Percentiles rank a stretch among this genome's conserved stretches.
These are phyloP conservation scores for Halocynthia roretzi DNA, from an alignment of 23 tunicate genomes.

Conservation along the genomic window DNA sequence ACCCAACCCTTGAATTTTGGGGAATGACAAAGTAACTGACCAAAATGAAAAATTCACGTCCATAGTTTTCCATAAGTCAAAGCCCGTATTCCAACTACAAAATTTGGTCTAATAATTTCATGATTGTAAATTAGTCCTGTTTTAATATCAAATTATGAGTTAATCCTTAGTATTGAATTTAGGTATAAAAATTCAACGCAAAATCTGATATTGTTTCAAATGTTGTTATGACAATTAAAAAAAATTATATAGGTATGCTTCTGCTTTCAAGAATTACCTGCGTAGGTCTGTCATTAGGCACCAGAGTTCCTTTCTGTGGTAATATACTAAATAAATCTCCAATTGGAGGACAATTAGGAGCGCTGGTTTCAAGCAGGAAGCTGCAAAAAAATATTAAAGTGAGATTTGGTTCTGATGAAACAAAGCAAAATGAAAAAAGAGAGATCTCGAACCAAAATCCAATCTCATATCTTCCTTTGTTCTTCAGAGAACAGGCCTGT, in stretches of 20 bases:
- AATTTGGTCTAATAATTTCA: too few relatives aligned
- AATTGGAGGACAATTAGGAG: slow-evolving; percentile 64
- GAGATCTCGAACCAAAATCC: slow-evolving; percentile 55
- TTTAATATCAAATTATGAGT: neutral
- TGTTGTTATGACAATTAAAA: neutral
- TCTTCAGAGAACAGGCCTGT: slow-evolving; percentile 90
- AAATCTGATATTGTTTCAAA: neutral
- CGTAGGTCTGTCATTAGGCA: slow-evolving; percentile 92
- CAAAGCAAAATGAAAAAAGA: neutral
- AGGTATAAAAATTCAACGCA: neutral
- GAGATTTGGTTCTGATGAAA: neutral
- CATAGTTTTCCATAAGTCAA: too few relatives aligned
- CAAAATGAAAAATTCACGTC: too few relatives aligned
- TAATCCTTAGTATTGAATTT: neutral
- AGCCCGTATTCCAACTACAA: too few relatives aligned
- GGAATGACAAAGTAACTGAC: too few relatives aligned
- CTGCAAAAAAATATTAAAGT: slow-evolving; percentile 28
- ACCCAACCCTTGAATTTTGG: too few relatives aligned
- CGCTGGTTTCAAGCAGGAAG: slow-evolving; percentile 49
- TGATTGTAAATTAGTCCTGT: too few relatives aligned
- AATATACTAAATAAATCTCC: slow-evolving; percentile 77
- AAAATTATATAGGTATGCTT: neutral
- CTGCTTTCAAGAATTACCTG: slow-evolving; percentile 30
- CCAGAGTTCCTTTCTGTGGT: slow-evolving; percentile 85
- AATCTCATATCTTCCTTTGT: slow-evolving; percentile 97